Conservation (phyloP, 1,140 invertebrate species). For the Andrena cerasifolii region DNA sequence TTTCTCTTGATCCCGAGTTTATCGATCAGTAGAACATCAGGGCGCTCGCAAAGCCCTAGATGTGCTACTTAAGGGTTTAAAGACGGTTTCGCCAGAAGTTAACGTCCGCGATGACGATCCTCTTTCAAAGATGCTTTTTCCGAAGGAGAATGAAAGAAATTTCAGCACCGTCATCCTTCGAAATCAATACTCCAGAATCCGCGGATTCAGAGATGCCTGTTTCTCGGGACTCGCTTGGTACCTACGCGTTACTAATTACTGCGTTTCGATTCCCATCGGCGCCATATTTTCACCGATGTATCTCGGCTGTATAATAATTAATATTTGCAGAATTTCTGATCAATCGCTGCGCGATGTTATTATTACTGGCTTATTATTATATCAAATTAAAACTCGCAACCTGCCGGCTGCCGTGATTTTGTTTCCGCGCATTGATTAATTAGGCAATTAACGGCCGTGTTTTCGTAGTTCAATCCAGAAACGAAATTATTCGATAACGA, state of each 20-base stretch:
- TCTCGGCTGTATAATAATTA: not conserved
- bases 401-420: not conserved
- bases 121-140: not conserved
- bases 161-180: too few relatives aligned
- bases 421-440: constrained; percentile 32
- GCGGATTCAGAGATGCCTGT: not conserved
- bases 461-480: constrained; percentile 7
- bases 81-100: constrained; percentile 41
- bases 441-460: constrained; percentile 3
- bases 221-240: too few relatives aligned
- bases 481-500: not conserved
- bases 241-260: too few relatives aligned
- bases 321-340: not conserved
- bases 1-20: constrained; percentile 22
- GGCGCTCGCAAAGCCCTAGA: constrained; percentile 41
- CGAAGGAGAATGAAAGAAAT: too few relatives aligned
- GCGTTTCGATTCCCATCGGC: not conserved
- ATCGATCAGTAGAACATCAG: constrained; percentile 37
- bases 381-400: constrained; percentile 13
- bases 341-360: too few relatives aligned
- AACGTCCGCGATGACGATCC: constrained; percentile 9
- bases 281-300: not conserved
- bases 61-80: constrained; percentile 47
- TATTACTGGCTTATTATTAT: too few relatives aligned
- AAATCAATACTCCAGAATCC: too few relatives aligned